These are phyloP conservation scores for Chlorodrepanis virens DNA, from an alignment of 2,113 vertebrate genomes.

Conservation along the genomic window DNA sequence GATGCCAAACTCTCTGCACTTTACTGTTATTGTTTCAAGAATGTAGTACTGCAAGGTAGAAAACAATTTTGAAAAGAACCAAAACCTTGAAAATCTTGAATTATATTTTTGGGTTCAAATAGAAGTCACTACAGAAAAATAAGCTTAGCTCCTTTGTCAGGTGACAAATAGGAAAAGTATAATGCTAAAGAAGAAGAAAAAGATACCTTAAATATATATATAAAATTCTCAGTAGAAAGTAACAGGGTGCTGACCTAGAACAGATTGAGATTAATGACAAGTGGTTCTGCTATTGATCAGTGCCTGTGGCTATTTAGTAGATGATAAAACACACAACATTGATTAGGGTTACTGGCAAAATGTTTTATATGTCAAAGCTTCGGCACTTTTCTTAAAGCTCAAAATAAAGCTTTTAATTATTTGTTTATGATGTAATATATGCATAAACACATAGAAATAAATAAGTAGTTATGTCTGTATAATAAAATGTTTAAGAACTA, in stretches of 20 bases:
- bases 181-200: not conserved
- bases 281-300: constrained; percentile 4
- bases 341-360: not conserved
- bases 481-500: not conserved
- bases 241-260: not conserved
- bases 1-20: not conserved
- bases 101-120: not conserved
- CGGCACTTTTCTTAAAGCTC: not conserved
- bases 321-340: not conserved
- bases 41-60: not conserved
- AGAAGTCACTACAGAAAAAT: not conserved
- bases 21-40: not conserved
- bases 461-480: not conserved
- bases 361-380: not conserved
- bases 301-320: not conserved
- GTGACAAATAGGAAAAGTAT: not conserved
- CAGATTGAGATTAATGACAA: constrained; percentile 22
- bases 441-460: not conserved
- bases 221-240: not conserved
- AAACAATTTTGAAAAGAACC: not conserved
- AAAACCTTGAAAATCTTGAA: not conserved
- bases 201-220: not conserved
- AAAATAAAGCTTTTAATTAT: not conserved
- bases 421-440: not conserved
- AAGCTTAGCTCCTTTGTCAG: not conserved